These are phyloP conservation scores for Coleophora flavipennella DNA, from an alignment of 2,888 invertebrate species.

Conservation along the genomic window DNA sequence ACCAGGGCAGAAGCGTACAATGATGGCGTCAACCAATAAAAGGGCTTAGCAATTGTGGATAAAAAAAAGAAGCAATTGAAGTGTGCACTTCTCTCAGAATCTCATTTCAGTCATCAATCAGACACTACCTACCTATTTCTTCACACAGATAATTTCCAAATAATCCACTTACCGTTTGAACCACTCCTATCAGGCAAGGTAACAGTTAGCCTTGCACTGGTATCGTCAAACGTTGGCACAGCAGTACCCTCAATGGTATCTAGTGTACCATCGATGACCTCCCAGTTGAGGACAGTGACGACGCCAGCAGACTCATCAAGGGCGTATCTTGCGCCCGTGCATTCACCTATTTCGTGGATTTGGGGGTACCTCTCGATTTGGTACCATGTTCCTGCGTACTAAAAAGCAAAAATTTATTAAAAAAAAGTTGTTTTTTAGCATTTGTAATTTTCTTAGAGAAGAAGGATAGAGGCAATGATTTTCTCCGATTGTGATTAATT, in stretches of 20 bases:
- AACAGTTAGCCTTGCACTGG: constrained; percentile 37
- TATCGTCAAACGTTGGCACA: constrained; percentile 27
- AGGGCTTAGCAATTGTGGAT: no score
- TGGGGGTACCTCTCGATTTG: constrained; percentile 46
- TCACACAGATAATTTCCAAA: no score
- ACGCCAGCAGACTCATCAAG: constrained; percentile 25
- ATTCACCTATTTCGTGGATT: constrained; percentile 31
- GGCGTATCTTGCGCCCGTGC: constrained; percentile 40
- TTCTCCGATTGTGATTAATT: no score
- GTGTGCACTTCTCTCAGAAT: no score
- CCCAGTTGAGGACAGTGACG: constrained; percentile 45
- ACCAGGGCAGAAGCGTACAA: no score
- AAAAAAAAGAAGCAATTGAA: no score
- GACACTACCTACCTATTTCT: no score
- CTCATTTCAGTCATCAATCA: no score
- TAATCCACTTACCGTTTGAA: constrained; percentile 27
- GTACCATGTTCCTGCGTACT: constrained; percentile 60
- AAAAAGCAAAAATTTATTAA: constrained; percentile 7
- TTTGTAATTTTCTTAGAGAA: no score
- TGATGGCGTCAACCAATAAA: no score
- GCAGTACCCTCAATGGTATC: constrained; percentile 39
- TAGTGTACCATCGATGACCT: constrained; percentile 36
- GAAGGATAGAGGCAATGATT: no score
- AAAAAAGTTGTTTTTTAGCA: no score
- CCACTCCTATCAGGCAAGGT: constrained; percentile 28